A percentile compares a stretch with the other conserved stretches of the same genome.
These are phyloP conservation scores for Ornithorhynchus anatinus DNA, from an alignment of 2,113 vertebrate genomes.

Conservation along the genomic window DNA sequence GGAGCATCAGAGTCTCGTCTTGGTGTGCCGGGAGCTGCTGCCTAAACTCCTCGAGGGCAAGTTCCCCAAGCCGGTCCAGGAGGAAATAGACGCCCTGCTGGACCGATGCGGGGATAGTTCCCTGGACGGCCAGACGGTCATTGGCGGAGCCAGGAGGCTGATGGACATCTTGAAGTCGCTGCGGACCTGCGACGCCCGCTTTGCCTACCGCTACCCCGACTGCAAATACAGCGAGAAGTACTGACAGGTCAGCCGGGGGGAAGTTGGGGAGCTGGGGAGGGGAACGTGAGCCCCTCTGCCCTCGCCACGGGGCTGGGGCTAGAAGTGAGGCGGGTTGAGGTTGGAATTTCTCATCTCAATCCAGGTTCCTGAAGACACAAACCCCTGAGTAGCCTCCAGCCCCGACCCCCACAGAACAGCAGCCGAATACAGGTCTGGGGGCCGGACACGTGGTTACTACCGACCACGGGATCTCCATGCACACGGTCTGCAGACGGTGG, in stretches of 20 bases:
- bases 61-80: conserved; percentile 54
- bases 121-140: not conserved
- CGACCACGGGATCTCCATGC: no score
- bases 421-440: no score
- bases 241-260: not conserved
- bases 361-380: no score
- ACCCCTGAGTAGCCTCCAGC: no score
- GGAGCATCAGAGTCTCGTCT: conserved; percentile 69
- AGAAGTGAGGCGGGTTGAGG: no score
- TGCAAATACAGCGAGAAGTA: conserved; percentile 77
- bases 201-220: conserved; percentile 84
- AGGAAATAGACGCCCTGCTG: conserved; percentile 61
- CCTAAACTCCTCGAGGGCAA: conserved; percentile 68
- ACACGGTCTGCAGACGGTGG: no score
- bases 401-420: no score
- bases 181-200: conserved; percentile 72
- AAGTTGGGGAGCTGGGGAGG: no score
- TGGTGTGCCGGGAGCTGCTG: conserved; percentile 75
- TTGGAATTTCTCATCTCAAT: no score
- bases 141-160: conserved; percentile 41
- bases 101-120: conserved; percentile 45
- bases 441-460: no score
- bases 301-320: no score
- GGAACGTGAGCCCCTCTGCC: no score
- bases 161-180: conserved; percentile 69